Evolutionary conservation across 2,797 vertebrate genomes (phyloP), one percentile per base, ranked within the genome.

Genomic region (Rhabdomys pumilio): DNA sequence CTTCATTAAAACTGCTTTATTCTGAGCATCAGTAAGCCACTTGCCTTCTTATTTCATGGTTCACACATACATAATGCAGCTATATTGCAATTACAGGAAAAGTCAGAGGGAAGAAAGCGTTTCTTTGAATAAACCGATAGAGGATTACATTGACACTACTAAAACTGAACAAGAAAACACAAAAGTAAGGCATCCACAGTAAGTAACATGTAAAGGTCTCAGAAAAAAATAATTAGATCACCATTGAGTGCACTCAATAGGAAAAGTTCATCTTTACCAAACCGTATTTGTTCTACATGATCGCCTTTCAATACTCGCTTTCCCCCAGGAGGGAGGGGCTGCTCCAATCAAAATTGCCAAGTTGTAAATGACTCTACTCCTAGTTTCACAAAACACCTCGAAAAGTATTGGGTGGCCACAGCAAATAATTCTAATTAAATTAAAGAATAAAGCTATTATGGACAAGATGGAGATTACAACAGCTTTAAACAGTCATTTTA

Each of bases 141-240:
- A n/a, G 65, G 47, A 91, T 88, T 95, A 82, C 67, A 96, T 94
- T 93, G 97, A 75, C 26, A 17, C 90, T 38, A 55, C 12, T 97
- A 90, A 97, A 96, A 88, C 75, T 29, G 72, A 94, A 53, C 89
- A 97, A 93, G 85, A 87, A 96, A 92, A 76, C 86, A 44, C 86
- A 92, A 97, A 97, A 95, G 91, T 80, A 94, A 94, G 92, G 93
- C 80, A 77, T 10, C 20, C 65, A 89, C 96, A 95, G 90, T 95
- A 94, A 91, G 94, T 76, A 93, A 95, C 94, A 96, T 96, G 95
- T 95, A 91, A 22, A 44, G 88, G 41, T 90, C 90, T 98, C 89
- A 92, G 95, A 72, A 95, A 91, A 85, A 91, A 73, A 85, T 75
- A 91, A 96, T 93, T 95, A 55, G 5, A 96, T 95, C 92, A 22